These are phyloP conservation scores for Merluccius polli DNA, from an alignment of 2,797 vertebrate genomes.

Conservation along the genomic window DNA sequence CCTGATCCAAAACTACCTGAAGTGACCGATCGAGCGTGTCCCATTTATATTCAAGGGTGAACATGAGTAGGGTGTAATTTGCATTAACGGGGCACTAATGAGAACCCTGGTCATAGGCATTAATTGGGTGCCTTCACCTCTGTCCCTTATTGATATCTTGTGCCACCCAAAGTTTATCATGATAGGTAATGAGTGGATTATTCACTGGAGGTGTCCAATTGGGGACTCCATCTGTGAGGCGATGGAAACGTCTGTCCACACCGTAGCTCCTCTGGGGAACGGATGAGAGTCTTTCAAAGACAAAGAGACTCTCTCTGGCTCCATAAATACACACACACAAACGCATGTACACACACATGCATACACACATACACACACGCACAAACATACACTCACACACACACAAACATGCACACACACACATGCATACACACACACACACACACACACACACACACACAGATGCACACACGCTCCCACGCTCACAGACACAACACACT, in stretches of 20 bases:
- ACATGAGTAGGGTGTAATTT: constrained; percentile 71
- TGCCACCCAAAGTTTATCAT: constrained; percentile 77
- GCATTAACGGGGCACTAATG: constrained; percentile 77
- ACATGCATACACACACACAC: too few relatives aligned
- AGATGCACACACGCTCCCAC: constrained; percentile 1
- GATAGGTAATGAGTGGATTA: constrained; percentile 82
- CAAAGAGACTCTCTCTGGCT: constrained; percentile 4
- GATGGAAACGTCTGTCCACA: constrained; percentile 48
- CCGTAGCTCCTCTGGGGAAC: constrained; percentile 36
- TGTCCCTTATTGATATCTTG: constrained; percentile 80
- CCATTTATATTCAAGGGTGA: constrained; percentile 76
- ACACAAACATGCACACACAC: not conserved
- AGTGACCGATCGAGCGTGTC: constrained; percentile 50
- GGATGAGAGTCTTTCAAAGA: constrained; percentile 27
- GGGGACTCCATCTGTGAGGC: constrained; percentile 69
- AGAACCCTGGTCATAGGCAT: constrained; percentile 72
- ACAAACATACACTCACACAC: constrained; percentile 5
- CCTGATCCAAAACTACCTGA: constrained; percentile 59
- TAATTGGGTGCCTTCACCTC: constrained; percentile 79
- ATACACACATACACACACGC: constrained; percentile 6
- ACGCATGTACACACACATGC: not conserved
- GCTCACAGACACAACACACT: not conserved
- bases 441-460: constrained; percentile 8
- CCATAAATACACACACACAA: not conserved
- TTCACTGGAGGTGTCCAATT: constrained; percentile 73